These are phyloP conservation scores for Streptopelia turtur DNA, from an alignment of 2,797 vertebrate species.

Conservation along the genomic window DNA sequence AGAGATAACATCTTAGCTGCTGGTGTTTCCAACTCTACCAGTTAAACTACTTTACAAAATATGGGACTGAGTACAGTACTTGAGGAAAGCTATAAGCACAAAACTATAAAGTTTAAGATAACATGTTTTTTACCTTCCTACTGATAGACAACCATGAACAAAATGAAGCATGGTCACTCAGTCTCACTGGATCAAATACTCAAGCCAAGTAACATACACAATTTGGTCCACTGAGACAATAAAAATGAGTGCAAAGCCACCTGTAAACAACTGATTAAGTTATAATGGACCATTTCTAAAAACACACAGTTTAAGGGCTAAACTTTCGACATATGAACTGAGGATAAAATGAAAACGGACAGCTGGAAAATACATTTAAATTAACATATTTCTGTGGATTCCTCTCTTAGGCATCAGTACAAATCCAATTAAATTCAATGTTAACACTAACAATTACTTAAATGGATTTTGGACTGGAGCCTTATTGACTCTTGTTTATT, in stretches of 20 bases:
- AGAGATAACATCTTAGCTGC: not conserved
- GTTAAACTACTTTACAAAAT: not conserved
- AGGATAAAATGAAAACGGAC: not conserved
- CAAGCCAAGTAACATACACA: not conserved
- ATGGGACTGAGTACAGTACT: not conserved
- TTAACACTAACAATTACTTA: slow-evolving; percentile 11
- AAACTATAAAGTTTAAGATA: not conserved
- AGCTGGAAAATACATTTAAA: slow-evolving; percentile 19
- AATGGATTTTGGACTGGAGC: not conserved
- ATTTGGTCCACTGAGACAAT: not conserved
- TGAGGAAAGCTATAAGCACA: not conserved
- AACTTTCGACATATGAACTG: not conserved
- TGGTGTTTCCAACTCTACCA: not conserved
- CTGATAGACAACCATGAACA: not conserved
- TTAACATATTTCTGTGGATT: not conserved
- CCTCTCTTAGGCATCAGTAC: not conserved
- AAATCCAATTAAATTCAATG: slow-evolving; percentile 24
- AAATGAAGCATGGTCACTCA: not conserved
- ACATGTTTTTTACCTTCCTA: not conserved
- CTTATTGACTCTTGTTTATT: not conserved
- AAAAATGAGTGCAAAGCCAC: not conserved
- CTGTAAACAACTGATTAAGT: not conserved
- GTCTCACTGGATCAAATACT: not conserved
- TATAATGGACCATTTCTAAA: not conserved
- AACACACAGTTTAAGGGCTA: not conserved